Percentiles rank a stretch among this genome's conserved stretches.
Conservation (phyloP, 2,888 invertebrate genomes). For the Saturnia pavonia region DNA sequence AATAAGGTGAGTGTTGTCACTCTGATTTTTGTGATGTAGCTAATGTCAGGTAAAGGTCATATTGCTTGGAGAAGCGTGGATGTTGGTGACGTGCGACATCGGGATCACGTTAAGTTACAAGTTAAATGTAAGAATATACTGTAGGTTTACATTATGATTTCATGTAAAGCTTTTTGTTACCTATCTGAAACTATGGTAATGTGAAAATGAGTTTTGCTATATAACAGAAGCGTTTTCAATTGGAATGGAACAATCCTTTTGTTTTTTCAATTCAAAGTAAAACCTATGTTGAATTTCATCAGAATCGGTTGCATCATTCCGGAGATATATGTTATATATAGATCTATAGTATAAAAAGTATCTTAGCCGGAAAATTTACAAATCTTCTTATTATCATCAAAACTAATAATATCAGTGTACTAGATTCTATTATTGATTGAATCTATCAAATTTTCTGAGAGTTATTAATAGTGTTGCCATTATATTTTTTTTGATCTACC, state of each 20-base stretch:
- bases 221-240: too few species aligned
- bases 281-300: not conserved
- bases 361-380: too few species aligned
- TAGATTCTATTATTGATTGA: too few species aligned
- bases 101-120: not conserved
- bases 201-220: too few species aligned
- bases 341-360: not conserved
- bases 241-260: too few species aligned
- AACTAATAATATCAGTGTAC: not conserved
- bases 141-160: too few species aligned
- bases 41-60: slow-evolving; percentile 38
- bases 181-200: too few species aligned
- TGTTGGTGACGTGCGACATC: not conserved
- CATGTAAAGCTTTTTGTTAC: too few species aligned
- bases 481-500: too few species aligned
- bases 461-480: too few species aligned
- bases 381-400: not conserved
- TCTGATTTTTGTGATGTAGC: slow-evolving; percentile 39
- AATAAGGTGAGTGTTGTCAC: slow-evolving; percentile 63
- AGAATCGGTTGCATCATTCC: not conserved
- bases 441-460: too few species aligned
- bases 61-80: not conserved
- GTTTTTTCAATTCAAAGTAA: not conserved
- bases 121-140: not conserved
- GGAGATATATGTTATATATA: too few species aligned